These are phyloP conservation scores for Avahi laniger DNA, from an alignment of 2,797 vertebrate genomes.

Conservation along the genomic window DNA sequence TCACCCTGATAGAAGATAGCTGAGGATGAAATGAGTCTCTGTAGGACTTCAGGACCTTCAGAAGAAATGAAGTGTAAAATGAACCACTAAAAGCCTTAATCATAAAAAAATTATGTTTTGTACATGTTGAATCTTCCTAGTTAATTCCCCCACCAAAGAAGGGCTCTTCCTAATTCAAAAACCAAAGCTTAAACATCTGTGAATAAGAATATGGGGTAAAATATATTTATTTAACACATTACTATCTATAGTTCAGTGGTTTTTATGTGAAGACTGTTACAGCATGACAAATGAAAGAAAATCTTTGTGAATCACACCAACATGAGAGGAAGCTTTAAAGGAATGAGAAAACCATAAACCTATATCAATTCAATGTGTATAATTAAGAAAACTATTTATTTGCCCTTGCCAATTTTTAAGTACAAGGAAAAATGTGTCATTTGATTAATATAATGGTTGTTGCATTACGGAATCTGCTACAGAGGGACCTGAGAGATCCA, in stretches of 20 bases:
- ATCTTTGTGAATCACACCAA: neutral
- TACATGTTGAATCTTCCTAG: neutral
- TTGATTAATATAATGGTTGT: neutral
- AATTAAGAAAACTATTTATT: constrained; percentile 22
- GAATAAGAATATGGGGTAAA: neutral
- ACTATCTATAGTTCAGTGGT: neutral
- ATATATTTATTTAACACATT: neutral
- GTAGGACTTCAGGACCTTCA: neutral
- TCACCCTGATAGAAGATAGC: neutral
- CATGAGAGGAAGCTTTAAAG: neutral
- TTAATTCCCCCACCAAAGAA: neutral
- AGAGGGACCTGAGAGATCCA: neutral
- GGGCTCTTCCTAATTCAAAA: neutral
- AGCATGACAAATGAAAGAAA: constrained; percentile 17
- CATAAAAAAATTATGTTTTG: neutral
- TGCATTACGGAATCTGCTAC: neutral
- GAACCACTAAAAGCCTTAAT: neutral
- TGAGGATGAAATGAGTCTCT: neutral
- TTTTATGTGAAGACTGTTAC: neutral
- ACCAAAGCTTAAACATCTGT: neutral
- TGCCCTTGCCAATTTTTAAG: neutral
- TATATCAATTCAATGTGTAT: neutral
- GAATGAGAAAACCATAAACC: neutral
- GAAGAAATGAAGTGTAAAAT: neutral
- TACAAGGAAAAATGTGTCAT: neutral